These are phyloP conservation scores for Pangasius sanitwongsei DNA, from an alignment of 2,797 vertebrate species.

Conservation along the genomic window DNA sequence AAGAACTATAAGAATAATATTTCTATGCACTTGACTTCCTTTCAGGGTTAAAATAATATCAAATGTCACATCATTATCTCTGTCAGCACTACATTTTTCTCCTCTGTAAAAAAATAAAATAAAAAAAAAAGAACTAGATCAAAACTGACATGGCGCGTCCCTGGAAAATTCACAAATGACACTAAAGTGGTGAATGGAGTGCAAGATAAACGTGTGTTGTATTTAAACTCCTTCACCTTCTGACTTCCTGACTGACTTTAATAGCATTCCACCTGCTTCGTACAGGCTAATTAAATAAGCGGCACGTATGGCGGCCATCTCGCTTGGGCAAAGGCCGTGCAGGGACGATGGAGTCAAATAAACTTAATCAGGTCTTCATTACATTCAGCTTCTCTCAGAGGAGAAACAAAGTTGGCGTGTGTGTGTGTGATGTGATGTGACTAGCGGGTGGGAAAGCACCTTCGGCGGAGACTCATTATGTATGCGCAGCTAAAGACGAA, in stretches of 20 bases:
- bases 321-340: slow-evolving; percentile 14
- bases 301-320: slow-evolving; percentile 23
- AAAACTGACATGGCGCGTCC: neutral
- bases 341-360: slow-evolving; percentile 34
- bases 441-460: neutral
- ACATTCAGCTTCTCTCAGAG: slow-evolving; percentile 20
- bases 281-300: slow-evolving; percentile 44
- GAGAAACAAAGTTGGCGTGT: slow-evolving; percentile 6
- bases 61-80: neutral
- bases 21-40: neutral
- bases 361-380: slow-evolving; percentile 49
- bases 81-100: neutral
- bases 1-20: neutral
- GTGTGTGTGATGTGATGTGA: neutral
- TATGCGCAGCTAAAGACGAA: slow-evolving; percentile 43
- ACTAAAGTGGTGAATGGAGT: neutral
- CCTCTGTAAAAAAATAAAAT: neutral
- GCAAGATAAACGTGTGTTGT: neutral
- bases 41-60: neutral
- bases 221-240: slow-evolving; percentile 34
- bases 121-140: neutral
- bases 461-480: slow-evolving; percentile 38
- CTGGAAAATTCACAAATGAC: neutral
- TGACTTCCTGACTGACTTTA: slow-evolving; percentile 14
- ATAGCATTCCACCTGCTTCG: neutral